Conservation (phyloP, 1,140 invertebrate genomes). For the Thaumatotibia leucotreta region DNA sequence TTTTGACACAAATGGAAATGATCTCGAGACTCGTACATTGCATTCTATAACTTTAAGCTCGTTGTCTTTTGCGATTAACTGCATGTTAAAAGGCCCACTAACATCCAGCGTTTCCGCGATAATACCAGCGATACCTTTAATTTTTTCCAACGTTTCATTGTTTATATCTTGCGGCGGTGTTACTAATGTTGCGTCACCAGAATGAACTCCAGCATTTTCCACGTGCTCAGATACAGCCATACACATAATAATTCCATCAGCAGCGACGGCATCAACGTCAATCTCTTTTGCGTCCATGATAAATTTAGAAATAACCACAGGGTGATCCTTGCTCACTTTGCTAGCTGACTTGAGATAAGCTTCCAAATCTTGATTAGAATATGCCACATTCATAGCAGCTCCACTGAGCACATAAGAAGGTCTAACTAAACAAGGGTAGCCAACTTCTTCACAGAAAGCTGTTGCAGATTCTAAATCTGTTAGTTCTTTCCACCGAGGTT, state of each 20-base stretch:
- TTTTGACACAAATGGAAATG: slow-evolving; percentile 99
- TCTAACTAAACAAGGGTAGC: slow-evolving; percentile 97
- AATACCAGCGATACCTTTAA: slow-evolving; percentile 91
- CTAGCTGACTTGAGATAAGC: slow-evolving; percentile 94
- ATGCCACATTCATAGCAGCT: slow-evolving; percentile 99
- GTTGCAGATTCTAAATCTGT: slow-evolving; percentile 92
- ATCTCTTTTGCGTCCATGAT: slow-evolving; percentile 99
- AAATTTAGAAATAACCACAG: slow-evolving; percentile 99
- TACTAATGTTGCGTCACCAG: slow-evolving; percentile 98
- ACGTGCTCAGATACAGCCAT: slow-evolving; percentile 99
- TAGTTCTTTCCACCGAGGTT: slow-evolving; percentile 97
- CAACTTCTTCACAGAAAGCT: slow-evolving; percentile 96
- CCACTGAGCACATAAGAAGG: slow-evolving; percentile 99
- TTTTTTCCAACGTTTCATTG: slow-evolving; percentile 92
- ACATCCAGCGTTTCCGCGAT: slow-evolving; percentile 95
- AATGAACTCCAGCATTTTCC: slow-evolving; percentile 99
- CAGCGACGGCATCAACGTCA: slow-evolving; percentile 98
- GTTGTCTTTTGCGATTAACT: slow-evolving; percentile 99
- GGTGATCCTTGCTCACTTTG: slow-evolving; percentile 96
- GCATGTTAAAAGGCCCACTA: slow-evolving; percentile 99
- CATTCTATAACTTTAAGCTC: slow-evolving; percentile 99
- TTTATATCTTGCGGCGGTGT: slow-evolving; percentile 99
- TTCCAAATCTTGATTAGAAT: slow-evolving; percentile 93
- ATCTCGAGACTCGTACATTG: slow-evolving; percentile 97
- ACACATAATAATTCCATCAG: slow-evolving; percentile 93